Evolutionary conservation across 1,140 invertebrate genomes (phyloP), one percentile per base, ranked within the genome.

Genomic region (Penaeus vannamei): DNA sequence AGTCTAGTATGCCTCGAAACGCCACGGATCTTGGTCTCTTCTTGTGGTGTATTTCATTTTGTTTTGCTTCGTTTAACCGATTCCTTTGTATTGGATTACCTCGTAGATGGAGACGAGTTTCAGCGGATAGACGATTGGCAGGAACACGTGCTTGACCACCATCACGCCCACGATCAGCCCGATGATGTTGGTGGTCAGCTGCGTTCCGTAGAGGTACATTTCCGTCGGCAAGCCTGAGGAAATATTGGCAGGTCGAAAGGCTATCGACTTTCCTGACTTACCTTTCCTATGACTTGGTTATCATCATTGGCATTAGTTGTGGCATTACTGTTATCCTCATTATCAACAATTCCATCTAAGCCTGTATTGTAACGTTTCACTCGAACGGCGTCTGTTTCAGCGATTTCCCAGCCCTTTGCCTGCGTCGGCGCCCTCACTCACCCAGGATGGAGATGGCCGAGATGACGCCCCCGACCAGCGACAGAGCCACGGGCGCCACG

Each of bases 401-500:
- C n/a, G 32, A 72, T 72, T 14, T 26, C 32, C 19, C 10, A 1
- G 0, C 8, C 17, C 32, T 32, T 5, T 5, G 0, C 8, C 4
- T 0, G 0, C 5, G 3, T 3, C 14, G 19, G 8, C 4, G n/a
- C 66, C n/a, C n/a, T 5, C 66, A 72, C 32, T 72, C 66, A 72
- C 66, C 66, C 32, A 72, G 32, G 66, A 72, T 32, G 3, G 66
- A 72, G 66, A 72, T n/a, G 14, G 66, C 66, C n/a, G 66, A 72
- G 32, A 8, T 72, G n/a, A 72, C 66, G n/a, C 66, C 66, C 3
- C 66, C 96, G 88, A 97, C 95, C 2, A 97, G 93, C 22, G 96
- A 97, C 93, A 97, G 94, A 89, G 96, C 95, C 17, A 97, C 95
- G 1, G 97, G 96, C 90, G 97, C 94, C 17, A 96, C 93, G 79